Evolutionary conservation across 2,113 vertebrate genomes (phyloP).

Genomic region (Nibea albiflora): DNA sequence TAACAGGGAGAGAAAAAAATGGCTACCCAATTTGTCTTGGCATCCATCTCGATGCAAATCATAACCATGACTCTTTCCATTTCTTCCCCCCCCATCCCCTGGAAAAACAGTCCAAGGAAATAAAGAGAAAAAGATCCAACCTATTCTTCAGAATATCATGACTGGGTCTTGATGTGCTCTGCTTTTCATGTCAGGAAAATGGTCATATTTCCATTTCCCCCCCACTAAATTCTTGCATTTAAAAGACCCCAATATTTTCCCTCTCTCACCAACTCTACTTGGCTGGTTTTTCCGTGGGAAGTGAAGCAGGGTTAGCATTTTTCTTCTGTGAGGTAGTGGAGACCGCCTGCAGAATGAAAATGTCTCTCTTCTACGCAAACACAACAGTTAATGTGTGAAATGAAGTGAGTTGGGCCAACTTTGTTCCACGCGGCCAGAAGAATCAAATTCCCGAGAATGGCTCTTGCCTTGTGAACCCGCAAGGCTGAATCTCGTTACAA

Average conservation of each 20-base stretch:
- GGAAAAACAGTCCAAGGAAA: conserved; percentile 58
- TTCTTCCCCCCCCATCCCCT: conserved; percentile 42
- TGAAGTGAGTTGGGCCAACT: conserved; percentile 63
- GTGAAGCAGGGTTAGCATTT: conserved; percentile 76
- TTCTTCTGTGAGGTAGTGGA: conserved; percentile 83
- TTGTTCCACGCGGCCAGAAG: conserved; percentile 56
- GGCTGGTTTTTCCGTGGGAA: conserved; percentile 69
- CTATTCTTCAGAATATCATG: conserved; percentile 60
- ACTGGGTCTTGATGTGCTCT: conserved; percentile 60
- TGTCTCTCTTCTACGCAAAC: conserved; percentile 57
- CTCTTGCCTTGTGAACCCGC: conserved; percentile 37
- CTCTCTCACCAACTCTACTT: conserved; percentile 63
- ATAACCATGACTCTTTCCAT: conserved; percentile 65
- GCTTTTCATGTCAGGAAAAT: conserved; percentile 65
- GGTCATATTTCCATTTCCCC: conserved; percentile 66
- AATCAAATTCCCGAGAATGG: conserved; percentile 57
- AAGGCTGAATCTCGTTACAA: conserved; percentile 58
- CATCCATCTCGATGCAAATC: conserved; percentile 66
- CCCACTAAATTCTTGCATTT: conserved; percentile 56
- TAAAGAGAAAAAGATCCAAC: conserved; percentile 32
- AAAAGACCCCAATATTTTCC: conserved; percentile 76
- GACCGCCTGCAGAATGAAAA: conserved; percentile 75
- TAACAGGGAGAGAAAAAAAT: conserved; percentile 54
- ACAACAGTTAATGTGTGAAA: conserved; percentile 76
- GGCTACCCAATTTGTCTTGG: conserved; percentile 72